Percentiles rank a stretch among this genome's conserved stretches.
These are phyloP conservation scores for Hesperia comma DNA, from an alignment of 2,888 invertebrate genomes.

Conservation along the genomic window DNA sequence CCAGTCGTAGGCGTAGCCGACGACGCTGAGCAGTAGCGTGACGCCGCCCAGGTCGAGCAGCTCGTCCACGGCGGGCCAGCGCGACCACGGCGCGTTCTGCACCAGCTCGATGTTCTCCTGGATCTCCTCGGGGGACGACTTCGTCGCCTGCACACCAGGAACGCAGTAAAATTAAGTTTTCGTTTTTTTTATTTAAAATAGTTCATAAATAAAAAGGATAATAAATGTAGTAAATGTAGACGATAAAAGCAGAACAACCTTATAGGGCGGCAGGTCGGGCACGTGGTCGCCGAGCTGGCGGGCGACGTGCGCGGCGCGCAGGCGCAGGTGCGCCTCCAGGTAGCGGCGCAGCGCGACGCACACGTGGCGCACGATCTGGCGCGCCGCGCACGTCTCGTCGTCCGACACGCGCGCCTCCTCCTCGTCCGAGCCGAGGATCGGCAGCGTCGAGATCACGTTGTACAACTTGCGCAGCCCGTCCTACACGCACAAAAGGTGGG, in stretches of 20 bases:
- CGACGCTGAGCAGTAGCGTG: slow-evolving; percentile 91
- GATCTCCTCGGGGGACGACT: slow-evolving; percentile 90
- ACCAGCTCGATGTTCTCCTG: slow-evolving; percentile 93
- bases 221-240: too few relatives aligned
- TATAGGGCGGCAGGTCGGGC: slow-evolving; percentile 75
- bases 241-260: slow-evolving; percentile 51
- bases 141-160: slow-evolving; percentile 83
- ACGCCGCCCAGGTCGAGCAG: slow-evolving; percentile 93
- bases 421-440: slow-evolving; percentile 91
- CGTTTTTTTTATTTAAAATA: too few relatives aligned
- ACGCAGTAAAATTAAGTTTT: too few relatives aligned
- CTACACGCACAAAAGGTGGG: slow-evolving; percentile 66
- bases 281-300: slow-evolving; percentile 74
- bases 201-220: too few relatives aligned
- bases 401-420: slow-evolving; percentile 84
- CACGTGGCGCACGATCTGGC: slow-evolving; percentile 95
- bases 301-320: slow-evolving; percentile 70
- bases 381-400: slow-evolving; percentile 94
- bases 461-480: slow-evolving; percentile 97
- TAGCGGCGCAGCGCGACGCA: slow-evolving; percentile 92
- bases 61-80: slow-evolving; percentile 96
- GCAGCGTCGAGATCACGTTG: slow-evolving; percentile 96
- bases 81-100: slow-evolving; percentile 87
- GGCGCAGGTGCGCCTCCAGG: slow-evolving; percentile 92
- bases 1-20: slow-evolving; percentile 96